These are phyloP conservation scores for Ormyrus pomaceus DNA, from an alignment of 2,888 invertebrate species.

Conservation along the genomic window DNA sequence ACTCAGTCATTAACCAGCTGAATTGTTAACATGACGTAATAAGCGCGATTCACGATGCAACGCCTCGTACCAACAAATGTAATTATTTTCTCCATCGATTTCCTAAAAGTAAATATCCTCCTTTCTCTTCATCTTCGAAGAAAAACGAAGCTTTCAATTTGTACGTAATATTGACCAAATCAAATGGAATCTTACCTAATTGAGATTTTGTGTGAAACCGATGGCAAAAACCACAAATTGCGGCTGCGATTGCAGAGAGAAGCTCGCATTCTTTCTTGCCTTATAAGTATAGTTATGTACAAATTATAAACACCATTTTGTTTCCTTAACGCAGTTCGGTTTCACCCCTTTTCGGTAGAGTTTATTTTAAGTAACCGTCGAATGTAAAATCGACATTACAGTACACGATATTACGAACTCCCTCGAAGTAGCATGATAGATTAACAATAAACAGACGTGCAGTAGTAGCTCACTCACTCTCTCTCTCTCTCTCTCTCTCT, in stretches of 20 bases:
- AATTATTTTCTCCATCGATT: neutral
- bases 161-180: neutral
- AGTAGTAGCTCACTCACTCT: constrained; percentile 29
- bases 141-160: neutral
- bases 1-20: constrained; percentile 34
- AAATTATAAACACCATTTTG: constrained; percentile 53
- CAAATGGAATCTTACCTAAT: neutral
- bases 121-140: neutral
- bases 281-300: constrained; percentile 51
- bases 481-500: neutral
- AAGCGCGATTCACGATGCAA: constrained; percentile 15
- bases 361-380: constrained; percentile 10
- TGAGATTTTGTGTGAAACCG: constrained; percentile 1
- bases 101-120: neutral
- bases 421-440: constrained; percentile 47
- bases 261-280: constrained; percentile 35
- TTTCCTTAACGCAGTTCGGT: constrained; percentile 1
- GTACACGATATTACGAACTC: constrained; percentile 39
- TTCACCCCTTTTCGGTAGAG: neutral
- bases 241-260: constrained; percentile 22
- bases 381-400: constrained; percentile 1
- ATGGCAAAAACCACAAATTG: constrained; percentile 2
- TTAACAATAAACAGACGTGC: constrained; percentile 55
- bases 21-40: constrained; percentile 47
- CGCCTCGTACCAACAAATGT: constrained; percentile 5